Base-by-base conservation (phyloP, 2,888 invertebrate species). In the Lithophane ornitopus region DNA sequence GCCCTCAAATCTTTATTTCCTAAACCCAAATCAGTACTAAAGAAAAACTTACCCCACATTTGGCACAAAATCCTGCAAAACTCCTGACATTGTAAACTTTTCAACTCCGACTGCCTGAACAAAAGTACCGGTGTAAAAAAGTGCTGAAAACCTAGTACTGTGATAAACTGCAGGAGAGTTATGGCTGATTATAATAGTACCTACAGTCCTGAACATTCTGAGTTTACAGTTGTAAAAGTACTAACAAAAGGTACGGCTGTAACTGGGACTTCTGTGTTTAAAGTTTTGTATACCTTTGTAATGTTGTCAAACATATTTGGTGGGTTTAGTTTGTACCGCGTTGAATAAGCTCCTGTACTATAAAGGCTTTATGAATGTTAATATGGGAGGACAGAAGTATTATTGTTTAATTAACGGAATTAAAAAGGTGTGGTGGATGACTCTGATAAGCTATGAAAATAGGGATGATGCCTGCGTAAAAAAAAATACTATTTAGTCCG, bases 151-250 rank as follows among this genome's bases (percentile, higher is more conserved):
- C 69, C 65, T 70, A 59, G 85, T 19, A 54, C 12, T 44, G 84
- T 76, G 77, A 84, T 86, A 86, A 86, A 86, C 49, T 81, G 75
- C 56, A 39, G 52, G 61, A 49, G 74, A 84, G 75, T 81, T 86
- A 85, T 68, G 62, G 70, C 69, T 72, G 75, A 87, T 78, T 75
- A 81, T 78, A 44, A 80, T 75, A 76, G 67, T 78, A 74, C 39
- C 34, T 34, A 49, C 56, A 74, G 19, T 56, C 26, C 22, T 16
- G 44, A 26, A 71, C 52, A 52, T 26, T 73, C 39, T 52, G 56
- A 39, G 34, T 12, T 67, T 65, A 68, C 72, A 52, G 66, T 69
- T 81, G 81, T 79, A 65, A 81, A 87, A 81, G 62, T 69, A 34
- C 71, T 39, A 58, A 65, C 75, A 61, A 70, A 72, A 75, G 71